Percentiles rank a stretch among this genome's conserved stretches.
Evolutionary conservation across 2,888 invertebrate genomes (phyloP).

Genomic region (Fabriciana adippe): DNA sequence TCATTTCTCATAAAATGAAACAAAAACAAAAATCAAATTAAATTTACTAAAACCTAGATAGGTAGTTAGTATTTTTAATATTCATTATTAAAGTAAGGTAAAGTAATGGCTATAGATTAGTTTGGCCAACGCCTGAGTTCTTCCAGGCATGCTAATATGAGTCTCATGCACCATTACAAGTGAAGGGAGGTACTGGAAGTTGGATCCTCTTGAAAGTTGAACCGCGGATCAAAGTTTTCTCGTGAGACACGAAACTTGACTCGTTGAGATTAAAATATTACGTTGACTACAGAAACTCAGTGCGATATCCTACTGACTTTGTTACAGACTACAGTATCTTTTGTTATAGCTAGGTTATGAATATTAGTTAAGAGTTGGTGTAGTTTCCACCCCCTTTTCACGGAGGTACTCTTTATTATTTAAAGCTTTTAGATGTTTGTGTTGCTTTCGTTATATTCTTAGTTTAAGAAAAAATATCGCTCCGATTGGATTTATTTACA

Average conservation of each 20-base stretch:
- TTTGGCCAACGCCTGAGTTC: conserved; percentile 15
- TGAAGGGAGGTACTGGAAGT: conserved; percentile 31
- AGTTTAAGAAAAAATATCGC: not conserved
- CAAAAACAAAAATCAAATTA: too few relatives aligned
- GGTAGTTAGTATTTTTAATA: not conserved
- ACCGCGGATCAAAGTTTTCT: conserved; percentile 73
- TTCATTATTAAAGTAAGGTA: not conserved
- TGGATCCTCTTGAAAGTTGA: conserved; percentile 64
- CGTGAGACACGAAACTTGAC: conserved; percentile 73
- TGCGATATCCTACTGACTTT: conserved; percentile 55
- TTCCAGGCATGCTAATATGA: conserved; percentile 25
- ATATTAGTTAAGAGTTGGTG: conserved; percentile 18
- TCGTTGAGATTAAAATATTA: conserved; percentile 79
- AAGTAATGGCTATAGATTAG: conserved; percentile 18
- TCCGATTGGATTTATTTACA: not conserved
- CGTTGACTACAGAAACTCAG: conserved; percentile 64
- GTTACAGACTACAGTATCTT: conserved; percentile 42
- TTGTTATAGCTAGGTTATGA: conserved; percentile 20
- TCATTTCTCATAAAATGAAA: too few relatives aligned
- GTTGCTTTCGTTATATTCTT: not conserved
- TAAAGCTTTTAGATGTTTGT: conserved; percentile 11
- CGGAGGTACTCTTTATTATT: not conserved
- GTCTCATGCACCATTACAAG: conserved; percentile 33
- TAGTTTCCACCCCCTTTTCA: not conserved
- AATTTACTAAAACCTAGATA: too few relatives aligned